These are phyloP conservation scores for Nemoura dubitans DNA, from an alignment of 2,888 invertebrate genomes.

Conservation along the genomic window DNA sequence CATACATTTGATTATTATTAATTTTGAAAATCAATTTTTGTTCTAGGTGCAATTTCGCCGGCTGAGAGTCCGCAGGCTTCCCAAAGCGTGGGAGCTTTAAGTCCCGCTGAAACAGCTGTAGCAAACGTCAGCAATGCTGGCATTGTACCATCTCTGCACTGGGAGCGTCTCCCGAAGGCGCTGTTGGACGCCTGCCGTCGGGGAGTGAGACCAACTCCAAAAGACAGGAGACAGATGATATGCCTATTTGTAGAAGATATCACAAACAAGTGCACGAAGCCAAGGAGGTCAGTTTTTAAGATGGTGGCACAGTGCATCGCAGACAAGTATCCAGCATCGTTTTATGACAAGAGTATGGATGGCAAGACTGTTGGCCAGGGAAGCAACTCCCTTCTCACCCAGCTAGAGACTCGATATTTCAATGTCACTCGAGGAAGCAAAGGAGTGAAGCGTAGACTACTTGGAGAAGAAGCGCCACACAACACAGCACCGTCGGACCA, in stretches of 20 bases:
- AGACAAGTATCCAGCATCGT: neutral
- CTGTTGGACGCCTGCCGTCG: neutral
- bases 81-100: neutral
- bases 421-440: neutral
- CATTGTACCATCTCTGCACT: neutral
- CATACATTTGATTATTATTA: neutral
- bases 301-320: neutral
- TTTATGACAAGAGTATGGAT: neutral
- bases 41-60: no score
- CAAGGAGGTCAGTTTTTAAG: neutral
- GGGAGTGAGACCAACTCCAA: neutral
- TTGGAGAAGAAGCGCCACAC: neutral
- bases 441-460: neutral
- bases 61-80: no score
- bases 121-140: neutral
- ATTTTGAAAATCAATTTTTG: no score
- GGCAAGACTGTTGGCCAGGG: neutral
- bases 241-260: neutral
- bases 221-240: neutral
- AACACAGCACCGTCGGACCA: no score
- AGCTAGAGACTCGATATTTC: neutral
- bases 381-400: neutral
- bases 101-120: neutral
- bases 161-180: neutral
- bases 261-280: neutral